phyloP scores from a whole-genome alignment of 2,797 vertebrate species.

The Catostomus latipinnis region DNA sequence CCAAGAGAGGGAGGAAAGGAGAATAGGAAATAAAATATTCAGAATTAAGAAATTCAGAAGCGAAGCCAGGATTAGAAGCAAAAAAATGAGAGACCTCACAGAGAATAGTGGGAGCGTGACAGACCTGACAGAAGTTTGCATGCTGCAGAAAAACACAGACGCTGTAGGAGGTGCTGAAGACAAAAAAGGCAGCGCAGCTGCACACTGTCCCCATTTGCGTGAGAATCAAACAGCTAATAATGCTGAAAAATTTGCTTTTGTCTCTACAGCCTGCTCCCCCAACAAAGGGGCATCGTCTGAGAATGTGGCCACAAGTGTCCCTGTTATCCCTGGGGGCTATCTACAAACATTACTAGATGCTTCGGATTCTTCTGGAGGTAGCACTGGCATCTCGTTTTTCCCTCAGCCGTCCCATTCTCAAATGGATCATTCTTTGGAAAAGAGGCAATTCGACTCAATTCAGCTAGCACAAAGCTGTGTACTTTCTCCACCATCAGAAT shows the following conservation, averaged over 20 bases:
- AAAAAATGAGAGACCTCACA: conserved; percentile 87
- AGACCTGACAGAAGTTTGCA: conserved; percentile 77
- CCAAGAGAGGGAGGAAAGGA: conserved; percentile 90
- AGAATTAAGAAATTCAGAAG: conserved; percentile 98
- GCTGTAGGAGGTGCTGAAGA: conserved; percentile 80
- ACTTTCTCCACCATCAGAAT: conserved; percentile 92
- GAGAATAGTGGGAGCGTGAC: conserved; percentile 75
- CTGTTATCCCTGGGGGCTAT: conserved; percentile 97
- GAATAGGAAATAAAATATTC: conserved; percentile 89
- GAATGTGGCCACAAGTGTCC: conserved; percentile 87
- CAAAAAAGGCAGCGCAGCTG: conserved; percentile 77
- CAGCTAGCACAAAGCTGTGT: conserved; percentile 93
- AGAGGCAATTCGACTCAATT: conserved; percentile 89
- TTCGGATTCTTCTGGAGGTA: conserved; percentile 90
- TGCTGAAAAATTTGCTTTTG: conserved; percentile 89
- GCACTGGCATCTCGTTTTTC: conserved; percentile 88
- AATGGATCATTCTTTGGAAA: conserved; percentile 83
- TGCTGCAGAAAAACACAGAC: conserved; percentile 81
- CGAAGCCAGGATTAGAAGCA: conserved; percentile 94
- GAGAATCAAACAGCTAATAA: conserved; percentile 83
- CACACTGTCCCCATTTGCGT: conserved; percentile 85
- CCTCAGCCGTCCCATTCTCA: conserved; percentile 87
- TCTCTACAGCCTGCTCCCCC: conserved; percentile 89
- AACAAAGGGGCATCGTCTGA: conserved; percentile 89
- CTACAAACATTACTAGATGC: conserved; percentile 97